Evolutionary conservation across 1,140 invertebrate genomes (phyloP), one percentile per base, ranked within the genome.

Genomic region (Trichoplusia ni): DNA sequence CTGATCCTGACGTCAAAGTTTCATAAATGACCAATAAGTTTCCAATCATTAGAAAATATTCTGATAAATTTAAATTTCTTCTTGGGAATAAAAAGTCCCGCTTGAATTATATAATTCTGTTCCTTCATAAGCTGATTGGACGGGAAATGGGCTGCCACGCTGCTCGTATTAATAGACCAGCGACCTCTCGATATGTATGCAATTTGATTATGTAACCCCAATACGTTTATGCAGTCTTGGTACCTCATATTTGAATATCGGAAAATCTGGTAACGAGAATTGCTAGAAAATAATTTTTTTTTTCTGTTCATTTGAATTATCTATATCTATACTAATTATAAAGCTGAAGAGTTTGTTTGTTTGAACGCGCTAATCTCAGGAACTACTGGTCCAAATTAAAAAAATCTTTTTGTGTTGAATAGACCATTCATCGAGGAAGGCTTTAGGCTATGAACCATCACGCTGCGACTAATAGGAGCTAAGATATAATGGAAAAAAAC

Each of bases 81-180:
- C 25, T 16, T 31, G 5, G 13, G 38, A 42, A 56, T 13, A 16
- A 31, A 44, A 42, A 40, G 8, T 14, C 37, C 9, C 16, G 19
- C 19, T 35, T 54, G 33, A 40, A 58, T 44, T 38, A 58, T 14
- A 14, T 58, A 58, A 58, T 58, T 58, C 38, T 27, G 38, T 44
- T 56, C 54, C 23, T 58, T 44, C 54, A 29, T 58, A 58, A 58
- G 37, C 37, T 44, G 54, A 58, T 44, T 44, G 37, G 54, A 25
- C n/a, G 54, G 37, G 38, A 58, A 58, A 58, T 58, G 21, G 53
- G 53, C 23, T 56, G 53, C 21, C 35, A 27, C 21, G 42, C 42
- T 25, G 42, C 25, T 18, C 44, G 11, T 31, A 47, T 47, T 29
- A 29, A 47, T 47, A 29, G 44, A 47, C 44, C 9, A 31, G 23